Evolutionary conservation across 2,113 vertebrate genomes (phyloP).

Genomic region (Opisthocomus hoazin): DNA sequence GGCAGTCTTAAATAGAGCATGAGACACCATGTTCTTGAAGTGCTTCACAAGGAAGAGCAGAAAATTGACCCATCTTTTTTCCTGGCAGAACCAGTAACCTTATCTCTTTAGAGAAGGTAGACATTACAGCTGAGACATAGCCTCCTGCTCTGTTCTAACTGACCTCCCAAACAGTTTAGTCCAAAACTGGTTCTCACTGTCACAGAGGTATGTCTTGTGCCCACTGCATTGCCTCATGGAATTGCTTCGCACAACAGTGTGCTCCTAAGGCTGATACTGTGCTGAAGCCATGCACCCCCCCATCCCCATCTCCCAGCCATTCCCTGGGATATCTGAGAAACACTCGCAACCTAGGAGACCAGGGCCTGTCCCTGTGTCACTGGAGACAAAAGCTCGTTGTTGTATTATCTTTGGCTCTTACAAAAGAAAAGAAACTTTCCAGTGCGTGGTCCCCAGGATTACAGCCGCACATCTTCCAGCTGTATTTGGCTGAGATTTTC

Average conservation of each 20-base stretch:
- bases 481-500: neutral
- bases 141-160: neutral
- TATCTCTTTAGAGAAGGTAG: neutral
- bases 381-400: neutral
- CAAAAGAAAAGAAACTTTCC: neutral
- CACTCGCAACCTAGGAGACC: neutral
- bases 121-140: neutral
- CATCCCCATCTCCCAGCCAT: neutral
- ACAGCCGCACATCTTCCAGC: neutral
- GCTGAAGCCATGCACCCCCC: neutral
- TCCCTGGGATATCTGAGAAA: neutral
- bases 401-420: neutral
- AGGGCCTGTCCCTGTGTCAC: neutral
- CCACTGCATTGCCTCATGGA: neutral
- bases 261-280: neutral
- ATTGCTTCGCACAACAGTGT: neutral
- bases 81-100: neutral
- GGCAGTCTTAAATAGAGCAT: neutral
- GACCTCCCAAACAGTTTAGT: neutral
- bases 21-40: neutral
- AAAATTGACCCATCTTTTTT: neutral
- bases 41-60: neutral
- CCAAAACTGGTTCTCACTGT: neutral
- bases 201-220: neutral
- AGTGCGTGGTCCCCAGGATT: neutral